phyloP scores from a whole-genome alignment of 2,113 vertebrate genomes.

The Condylura cristata region DNA sequence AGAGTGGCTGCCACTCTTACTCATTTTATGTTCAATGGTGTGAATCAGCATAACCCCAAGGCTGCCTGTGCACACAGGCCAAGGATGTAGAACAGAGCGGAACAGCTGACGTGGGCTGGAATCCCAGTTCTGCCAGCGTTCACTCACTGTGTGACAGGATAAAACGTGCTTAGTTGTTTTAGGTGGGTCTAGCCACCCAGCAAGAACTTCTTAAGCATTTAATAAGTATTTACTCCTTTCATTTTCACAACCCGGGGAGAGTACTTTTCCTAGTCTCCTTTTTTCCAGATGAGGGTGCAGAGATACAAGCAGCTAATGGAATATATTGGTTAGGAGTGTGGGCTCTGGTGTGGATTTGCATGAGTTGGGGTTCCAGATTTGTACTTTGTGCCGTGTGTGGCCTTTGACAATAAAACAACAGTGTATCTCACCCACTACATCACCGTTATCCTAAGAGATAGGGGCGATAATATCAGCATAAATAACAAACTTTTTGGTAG shows the following conservation, averaged over 20 bases:
- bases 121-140: not conserved
- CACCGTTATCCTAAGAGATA: not conserved
- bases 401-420: not conserved
- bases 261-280: not conserved
- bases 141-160: not conserved
- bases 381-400: not conserved
- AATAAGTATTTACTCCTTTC: not conserved
- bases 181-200: not conserved
- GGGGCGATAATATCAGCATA: not conserved
- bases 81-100: not conserved
- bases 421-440: not conserved
- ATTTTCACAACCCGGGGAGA: not conserved
- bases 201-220: not conserved
- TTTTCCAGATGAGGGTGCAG: not conserved
- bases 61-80: not conserved
- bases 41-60: not conserved
- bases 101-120: not conserved
- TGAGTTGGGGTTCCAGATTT: not conserved
- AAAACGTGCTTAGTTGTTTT: not conserved
- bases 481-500: not conserved
- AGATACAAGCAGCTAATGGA: not conserved
- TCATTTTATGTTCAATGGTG: conserved; percentile 20
- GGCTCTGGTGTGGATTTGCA: not conserved
- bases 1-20: not conserved
- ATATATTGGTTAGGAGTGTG: not conserved